Percentiles rank a stretch among this genome's conserved stretches.
Evolutionary conservation across 2,888 invertebrate species (phyloP).

Genomic region (Hedychridium roseum): DNA sequence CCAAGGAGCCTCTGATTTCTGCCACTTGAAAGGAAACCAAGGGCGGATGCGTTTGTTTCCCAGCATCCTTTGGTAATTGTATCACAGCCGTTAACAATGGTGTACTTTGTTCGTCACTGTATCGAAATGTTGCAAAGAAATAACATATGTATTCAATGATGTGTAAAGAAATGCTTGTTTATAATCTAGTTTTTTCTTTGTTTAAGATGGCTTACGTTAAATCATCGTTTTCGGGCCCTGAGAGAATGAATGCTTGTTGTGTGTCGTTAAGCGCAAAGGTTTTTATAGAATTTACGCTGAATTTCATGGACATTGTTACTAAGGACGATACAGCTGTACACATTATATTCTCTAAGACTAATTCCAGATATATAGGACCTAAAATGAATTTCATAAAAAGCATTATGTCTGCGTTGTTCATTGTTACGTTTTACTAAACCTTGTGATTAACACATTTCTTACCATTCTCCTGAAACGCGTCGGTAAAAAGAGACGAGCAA

Average conservation of each 20-base stretch:
- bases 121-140: conserved; percentile 12
- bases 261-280: conserved; percentile 66
- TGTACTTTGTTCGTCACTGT: conserved; percentile 40
- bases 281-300: conserved; percentile 63
- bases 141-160: not conserved
- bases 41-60: conserved; percentile 64
- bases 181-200: not conserved
- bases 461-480: conserved; percentile 68
- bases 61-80: conserved; percentile 63
- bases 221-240: conserved; percentile 66
- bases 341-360: conserved; percentile 68
- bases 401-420: no score
- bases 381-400: no score
- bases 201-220: no score
- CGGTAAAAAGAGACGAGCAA: conserved; percentile 63
- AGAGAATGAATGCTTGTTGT: conserved; percentile 67
- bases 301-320: conserved; percentile 59
- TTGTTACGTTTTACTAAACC: not conserved
- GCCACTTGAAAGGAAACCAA: conserved; percentile 66
- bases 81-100: conserved; percentile 52
- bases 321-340: conserved; percentile 51
- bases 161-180: not conserved
- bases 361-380: conserved; percentile 72
- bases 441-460: not conserved
- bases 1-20: conserved; percentile 67